Evolutionary conservation across 1,140 invertebrate genomes (phyloP), one percentile per base, ranked within the genome.

Genomic region (Aplysia californica): DNA sequence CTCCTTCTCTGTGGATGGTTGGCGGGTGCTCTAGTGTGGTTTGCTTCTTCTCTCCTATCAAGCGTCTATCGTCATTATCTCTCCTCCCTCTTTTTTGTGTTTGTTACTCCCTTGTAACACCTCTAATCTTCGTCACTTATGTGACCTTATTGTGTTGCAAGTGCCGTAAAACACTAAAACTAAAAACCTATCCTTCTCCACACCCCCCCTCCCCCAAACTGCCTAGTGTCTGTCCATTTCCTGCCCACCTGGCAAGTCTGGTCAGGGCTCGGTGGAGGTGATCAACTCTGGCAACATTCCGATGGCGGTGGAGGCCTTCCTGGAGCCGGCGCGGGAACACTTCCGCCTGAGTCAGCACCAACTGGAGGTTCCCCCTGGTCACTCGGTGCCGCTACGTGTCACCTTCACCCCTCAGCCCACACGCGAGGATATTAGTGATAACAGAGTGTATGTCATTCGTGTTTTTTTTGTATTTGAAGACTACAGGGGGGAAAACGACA

Each of bases 221-320:
- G n/a, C n/a, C n/a, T n/a, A 70, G 68, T 56, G 23, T 31, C n/a
- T 70, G 44, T 2, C 50, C 5, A 70, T 70, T 21, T 33, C 26
- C 20, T 41, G 20, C 1, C 3, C 38, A 31, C 68, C 68, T 35
- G 68, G 68, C 1, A 56, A 70, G 29, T 29, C 68, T 5, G 68
- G 50, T 31, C 41, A 50, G 3, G 68, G 68, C 15, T 26, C 50
- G 2, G 2, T 70, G 15, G 36, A 70, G 2, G n/a, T 70, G 1
- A 50, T 70, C 41, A 70, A 70, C 50, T 70, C 68, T 50, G 68
- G 68, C 50, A 70, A 70, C 68, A 70, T 70, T 55, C 18, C 44
- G 44, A 55, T 70, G 68, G 20, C 23, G 20, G 68, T 70, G 18
- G 50, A 58, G 6, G 20, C 58, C 18, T 3, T 2, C 15, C 15